phyloP scores from a whole-genome alignment of 30 jellyfish, hydroid and myxozoan genomes.

The Mastigias papua region DNA sequence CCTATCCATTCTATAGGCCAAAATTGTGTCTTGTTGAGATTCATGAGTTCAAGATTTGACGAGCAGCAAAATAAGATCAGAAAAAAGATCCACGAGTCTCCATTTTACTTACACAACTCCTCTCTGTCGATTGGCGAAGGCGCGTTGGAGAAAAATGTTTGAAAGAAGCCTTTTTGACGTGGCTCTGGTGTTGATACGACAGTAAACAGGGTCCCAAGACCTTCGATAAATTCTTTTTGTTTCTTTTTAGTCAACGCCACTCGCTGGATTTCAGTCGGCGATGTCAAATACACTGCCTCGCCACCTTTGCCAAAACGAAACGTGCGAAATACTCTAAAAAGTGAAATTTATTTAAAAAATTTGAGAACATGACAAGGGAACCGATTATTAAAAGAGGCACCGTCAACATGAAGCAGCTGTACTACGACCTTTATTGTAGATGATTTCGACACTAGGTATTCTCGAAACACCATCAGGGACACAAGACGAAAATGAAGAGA shows the following conservation, averaged over 20 bases:
- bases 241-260: constrained; percentile 82
- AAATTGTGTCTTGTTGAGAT: no score
- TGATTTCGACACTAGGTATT: no score
- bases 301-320: constrained; percentile 98
- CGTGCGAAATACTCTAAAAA: constrained; percentile 83
- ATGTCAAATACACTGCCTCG: constrained; percentile 87
- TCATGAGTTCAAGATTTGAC: no score
- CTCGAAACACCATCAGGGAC: no score
- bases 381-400: no score
- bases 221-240: constrained; percentile 79
- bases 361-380: no score
- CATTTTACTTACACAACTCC: constrained; percentile 85
- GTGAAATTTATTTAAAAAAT: not conserved
- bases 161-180: constrained; percentile 92
- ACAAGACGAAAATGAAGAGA: no score
- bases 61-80: no score
- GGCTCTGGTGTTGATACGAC: constrained; percentile 90
- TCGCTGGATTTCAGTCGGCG: constrained; percentile 97
- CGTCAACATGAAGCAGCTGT: no score
- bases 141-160: constrained; percentile 84
- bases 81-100: no score
- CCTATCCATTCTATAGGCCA: no score
- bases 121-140: constrained; percentile 97
- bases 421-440: no score
- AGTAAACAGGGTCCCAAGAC: constrained; percentile 88